These are phyloP conservation scores for Malurus alboscapulatus DNA, from an alignment of 2,113 vertebrate species.

Conservation along the genomic window DNA sequence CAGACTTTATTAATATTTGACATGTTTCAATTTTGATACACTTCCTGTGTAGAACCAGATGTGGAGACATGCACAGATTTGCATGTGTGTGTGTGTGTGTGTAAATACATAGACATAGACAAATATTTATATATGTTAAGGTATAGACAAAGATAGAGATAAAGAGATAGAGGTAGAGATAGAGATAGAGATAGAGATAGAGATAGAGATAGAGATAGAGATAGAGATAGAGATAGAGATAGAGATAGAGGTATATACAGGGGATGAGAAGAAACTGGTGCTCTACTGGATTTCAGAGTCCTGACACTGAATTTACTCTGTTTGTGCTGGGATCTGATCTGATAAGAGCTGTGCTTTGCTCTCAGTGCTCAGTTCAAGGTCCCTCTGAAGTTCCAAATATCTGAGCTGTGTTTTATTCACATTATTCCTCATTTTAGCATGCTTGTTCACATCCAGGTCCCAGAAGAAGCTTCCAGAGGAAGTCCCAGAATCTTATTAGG, in stretches of 20 bases:
- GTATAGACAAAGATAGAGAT: not conserved
- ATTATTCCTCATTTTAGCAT: constrained; percentile 15
- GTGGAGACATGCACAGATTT: not conserved
- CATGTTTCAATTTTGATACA: not conserved
- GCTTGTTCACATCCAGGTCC: not conserved
- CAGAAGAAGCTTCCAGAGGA: not conserved
- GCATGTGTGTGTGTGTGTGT: not conserved
- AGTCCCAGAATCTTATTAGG: not conserved
- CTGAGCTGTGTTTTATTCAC: not conserved
- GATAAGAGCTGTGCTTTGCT: not conserved
- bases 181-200: not conserved
- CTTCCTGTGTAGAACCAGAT: not conserved
- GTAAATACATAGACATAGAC: too few species aligned
- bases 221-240: not conserved
- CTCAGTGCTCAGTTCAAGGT: not conserved
- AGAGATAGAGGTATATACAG: not conserved
- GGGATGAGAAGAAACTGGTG: not conserved
- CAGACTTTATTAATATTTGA: not conserved
- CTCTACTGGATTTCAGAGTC: not conserved
- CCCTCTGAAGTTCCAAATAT: not conserved
- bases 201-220: not conserved
- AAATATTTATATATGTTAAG: not conserved
- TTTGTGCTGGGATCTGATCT: not conserved
- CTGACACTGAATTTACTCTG: not conserved
- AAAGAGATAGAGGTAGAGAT: not conserved